Base-by-base conservation (phyloP, 2,888 invertebrate species). In the Acleris sparsana region DNA sequence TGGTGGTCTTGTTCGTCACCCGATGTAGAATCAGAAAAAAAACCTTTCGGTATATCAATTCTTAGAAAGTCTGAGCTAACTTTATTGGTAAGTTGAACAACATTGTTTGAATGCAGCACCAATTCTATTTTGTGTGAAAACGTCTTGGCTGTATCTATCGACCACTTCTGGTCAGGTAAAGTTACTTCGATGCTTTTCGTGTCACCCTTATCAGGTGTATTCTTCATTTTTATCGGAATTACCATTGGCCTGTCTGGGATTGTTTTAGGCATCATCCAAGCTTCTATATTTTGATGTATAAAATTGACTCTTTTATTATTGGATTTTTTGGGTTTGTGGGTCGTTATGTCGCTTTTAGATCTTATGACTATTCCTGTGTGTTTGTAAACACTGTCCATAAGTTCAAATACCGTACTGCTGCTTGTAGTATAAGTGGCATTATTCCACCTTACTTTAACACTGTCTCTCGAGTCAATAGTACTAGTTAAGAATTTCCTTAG, bases 241-340 rank as follows among this genome's bases (percentile, higher is more conserved):
- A 73, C 60, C 57, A 63, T 70, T 2, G 72, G 71, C 33, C 62
- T 75, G 53, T 83, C 76, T 16, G 72, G 70, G 20, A 87, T 76
- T 4, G 80, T 84, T 65, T 78, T 79, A 18, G 88, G 84, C 44
- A 90, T 76, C 89, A 91, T 89, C 85, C 87, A 91, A 2, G 89
- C 87, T 80, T 89, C 80, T 65, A 90, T 76, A 44, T 85, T 79
- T 71, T 74, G 75, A 69, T 83, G 80, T n/a, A 81, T 72, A 57
- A 85, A 88, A 64, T 84, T 83, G 0, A 83, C 80, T 51, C 75
- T 75, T 22, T 81, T 83, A 52, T 74, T 79, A 20, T 70, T 73
- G 51, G 74, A 69, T 3, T 79, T 75, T 63, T 73, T 78, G 18
- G 75, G 78, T 55, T 74, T 77, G 5, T 68, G 48, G 33, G n/a